These are phyloP conservation scores for Bombus soroeensis DNA, from an alignment of 1,140 invertebrate genomes.

Conservation along the genomic window DNA sequence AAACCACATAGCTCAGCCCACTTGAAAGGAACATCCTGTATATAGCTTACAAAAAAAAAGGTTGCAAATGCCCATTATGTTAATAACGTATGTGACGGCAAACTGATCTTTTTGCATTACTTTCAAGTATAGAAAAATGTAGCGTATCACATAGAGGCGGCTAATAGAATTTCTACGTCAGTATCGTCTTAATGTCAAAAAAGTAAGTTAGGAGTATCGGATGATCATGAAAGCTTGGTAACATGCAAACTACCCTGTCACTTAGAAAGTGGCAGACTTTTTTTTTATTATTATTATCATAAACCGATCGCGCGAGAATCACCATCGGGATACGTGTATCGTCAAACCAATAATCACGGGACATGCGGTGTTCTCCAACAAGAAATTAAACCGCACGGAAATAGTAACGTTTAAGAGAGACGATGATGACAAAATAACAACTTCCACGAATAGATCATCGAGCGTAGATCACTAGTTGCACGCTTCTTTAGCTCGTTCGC, in stretches of 20 bases:
- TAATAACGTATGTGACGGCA: too few species aligned
- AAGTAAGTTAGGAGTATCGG: not conserved
- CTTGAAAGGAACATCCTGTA: not conserved
- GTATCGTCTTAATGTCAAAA: too few species aligned
- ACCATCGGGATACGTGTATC: not conserved
- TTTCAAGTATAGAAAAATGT: not conserved
- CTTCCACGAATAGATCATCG: conserved; percentile 45
- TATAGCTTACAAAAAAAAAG: too few species aligned
- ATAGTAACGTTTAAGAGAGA: conserved; percentile 15
- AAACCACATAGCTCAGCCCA: too few species aligned
- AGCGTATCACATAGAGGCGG: too few species aligned
- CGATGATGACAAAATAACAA: conserved; percentile 51
- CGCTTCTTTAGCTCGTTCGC: not conserved
- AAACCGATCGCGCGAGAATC: not conserved
- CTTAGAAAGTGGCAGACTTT: not conserved
- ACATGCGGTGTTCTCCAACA: not conserved
- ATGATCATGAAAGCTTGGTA: not conserved
- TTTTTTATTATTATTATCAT: not conserved
- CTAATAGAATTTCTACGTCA: not conserved
- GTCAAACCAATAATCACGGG: conserved; percentile 12
- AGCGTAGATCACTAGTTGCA: conserved; percentile 18
- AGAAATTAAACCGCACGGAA: conserved; percentile 20
- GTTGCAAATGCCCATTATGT: too few species aligned
- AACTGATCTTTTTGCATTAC: too few species aligned
- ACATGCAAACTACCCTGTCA: not conserved